These are phyloP conservation scores for Vannuccia rotundouncinata DNA, from an alignment of 2,888 invertebrate genomes.

Conservation along the genomic window DNA sequence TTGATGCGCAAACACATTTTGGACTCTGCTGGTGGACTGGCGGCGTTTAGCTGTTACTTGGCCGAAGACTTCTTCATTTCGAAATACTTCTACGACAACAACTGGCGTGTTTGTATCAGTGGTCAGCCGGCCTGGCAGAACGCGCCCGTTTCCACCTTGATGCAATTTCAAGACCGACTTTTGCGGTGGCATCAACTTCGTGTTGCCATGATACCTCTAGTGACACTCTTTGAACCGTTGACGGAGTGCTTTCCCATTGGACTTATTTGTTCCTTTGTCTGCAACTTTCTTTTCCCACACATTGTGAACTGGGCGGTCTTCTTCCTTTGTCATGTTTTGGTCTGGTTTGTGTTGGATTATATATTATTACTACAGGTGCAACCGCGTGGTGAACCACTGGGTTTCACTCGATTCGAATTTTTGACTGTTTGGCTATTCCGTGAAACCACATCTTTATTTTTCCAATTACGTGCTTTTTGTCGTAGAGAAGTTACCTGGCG, in stretches of 20 bases:
- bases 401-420: slow-evolving; percentile 21
- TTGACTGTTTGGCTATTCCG: slow-evolving; percentile 32
- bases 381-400: slow-evolving; percentile 17
- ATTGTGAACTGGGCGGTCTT: slow-evolving; percentile 30
- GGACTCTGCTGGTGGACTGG: slow-evolving; percentile 81
- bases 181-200: slow-evolving; percentile 38
- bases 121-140: slow-evolving; percentile 39
- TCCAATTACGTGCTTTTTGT: slow-evolving; percentile 27
- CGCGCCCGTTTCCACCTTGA: not conserved
- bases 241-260: slow-evolving; percentile 37
- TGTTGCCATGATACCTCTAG: slow-evolving; percentile 25
- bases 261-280: not conserved
- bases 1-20: slow-evolving; percentile 78
- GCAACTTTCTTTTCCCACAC: slow-evolving; percentile 27
- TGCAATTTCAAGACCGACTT: slow-evolving; percentile 30
- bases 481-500: slow-evolving; percentile 29
- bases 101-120: slow-evolving; percentile 28
- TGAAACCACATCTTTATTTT: slow-evolving; percentile 31
- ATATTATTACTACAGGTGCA: slow-evolving; percentile 29
- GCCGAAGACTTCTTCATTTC: slow-evolving; percentile 86
- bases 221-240: slow-evolving; percentile 33
- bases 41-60: slow-evolving; percentile 81
- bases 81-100: slow-evolving; percentile 32
- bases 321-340: slow-evolving; percentile 35
- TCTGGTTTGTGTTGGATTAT: slow-evolving; percentile 38